Conservation (phyloP, 2,797 vertebrate genomes). For the Periparus ater region DNA sequence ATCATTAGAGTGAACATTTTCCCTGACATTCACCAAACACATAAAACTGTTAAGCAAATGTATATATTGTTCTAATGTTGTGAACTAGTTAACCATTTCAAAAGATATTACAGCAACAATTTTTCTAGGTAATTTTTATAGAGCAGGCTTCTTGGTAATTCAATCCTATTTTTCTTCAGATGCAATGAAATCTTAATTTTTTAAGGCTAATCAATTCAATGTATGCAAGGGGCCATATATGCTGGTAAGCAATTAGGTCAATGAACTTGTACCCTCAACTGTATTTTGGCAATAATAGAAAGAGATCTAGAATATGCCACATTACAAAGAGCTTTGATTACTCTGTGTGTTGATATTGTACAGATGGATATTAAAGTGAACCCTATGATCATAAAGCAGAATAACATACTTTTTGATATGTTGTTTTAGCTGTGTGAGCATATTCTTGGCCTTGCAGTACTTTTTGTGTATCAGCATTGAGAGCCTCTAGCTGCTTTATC, state of each 20-base stretch:
- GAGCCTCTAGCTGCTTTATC: conserved; percentile 89
- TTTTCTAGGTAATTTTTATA: not conserved
- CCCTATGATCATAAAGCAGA: conserved; percentile 6
- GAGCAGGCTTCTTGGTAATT: not conserved
- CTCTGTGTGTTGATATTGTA: not conserved
- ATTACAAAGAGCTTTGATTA: not conserved
- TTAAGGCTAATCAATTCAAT: not conserved
- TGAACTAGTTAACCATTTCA: not conserved
- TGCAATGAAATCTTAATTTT: not conserved
- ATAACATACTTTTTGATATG: conserved; percentile 85
- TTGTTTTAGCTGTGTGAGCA: conserved; percentile 84
- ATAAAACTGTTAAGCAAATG: not conserved
- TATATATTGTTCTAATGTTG: not conserved
- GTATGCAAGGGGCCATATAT: not conserved
- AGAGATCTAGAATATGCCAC: not conserved
- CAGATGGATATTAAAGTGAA: not conserved
- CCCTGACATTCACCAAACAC: not conserved
- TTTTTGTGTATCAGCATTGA: conserved; percentile 87
- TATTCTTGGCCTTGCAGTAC: conserved; percentile 89
- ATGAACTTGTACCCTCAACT: not conserved
- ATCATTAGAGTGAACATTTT: not conserved
- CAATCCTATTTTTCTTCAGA: not conserved
- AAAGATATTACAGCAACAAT: not conserved
- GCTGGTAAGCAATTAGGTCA: not conserved
- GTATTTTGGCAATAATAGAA: not conserved